phyloP scores from a whole-genome alignment of 2,113 vertebrate genomes.

The Geococcyx californianus region DNA sequence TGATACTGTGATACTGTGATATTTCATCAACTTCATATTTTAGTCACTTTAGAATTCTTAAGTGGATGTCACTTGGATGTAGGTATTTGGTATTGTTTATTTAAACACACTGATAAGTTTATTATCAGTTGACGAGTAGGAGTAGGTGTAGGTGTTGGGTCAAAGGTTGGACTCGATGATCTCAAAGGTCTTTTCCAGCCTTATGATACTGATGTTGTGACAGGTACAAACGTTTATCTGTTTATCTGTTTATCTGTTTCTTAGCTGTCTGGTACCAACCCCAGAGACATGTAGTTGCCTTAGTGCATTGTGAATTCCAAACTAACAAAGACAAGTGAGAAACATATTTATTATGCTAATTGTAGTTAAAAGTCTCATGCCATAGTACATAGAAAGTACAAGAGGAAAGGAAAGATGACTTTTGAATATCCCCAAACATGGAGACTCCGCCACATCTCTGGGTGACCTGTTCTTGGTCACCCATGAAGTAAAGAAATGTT shows the following conservation, averaged over 20 bases:
- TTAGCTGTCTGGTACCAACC: background rate
- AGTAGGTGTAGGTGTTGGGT: too few species aligned
- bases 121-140: too few species aligned
- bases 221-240: too few species aligned
- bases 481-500: background rate
- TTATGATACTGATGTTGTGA: too few species aligned
- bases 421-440: background rate
- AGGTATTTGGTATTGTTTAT: background rate
- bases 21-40: background rate
- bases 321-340: background rate
- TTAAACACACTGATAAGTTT: background rate
- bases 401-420: background rate
- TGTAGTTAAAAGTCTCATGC: background rate
- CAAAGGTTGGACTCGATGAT: too few species aligned
- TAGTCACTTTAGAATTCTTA: background rate
- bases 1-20: too few species aligned
- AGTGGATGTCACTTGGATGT: background rate
- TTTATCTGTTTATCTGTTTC: background rate
- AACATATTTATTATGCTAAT: background rate
- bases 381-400: rapidly evolving
- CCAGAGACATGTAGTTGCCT: background rate
- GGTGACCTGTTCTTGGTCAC: background rate
- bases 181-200: too few species aligned
- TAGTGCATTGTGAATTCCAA: background rate
- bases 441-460: background rate